A percentile compares a stretch with the other conserved stretches of the same genome.
Evolutionary conservation across 2,888 invertebrate genomes (phyloP).

Genomic region (Agrochola macilenta): DNA sequence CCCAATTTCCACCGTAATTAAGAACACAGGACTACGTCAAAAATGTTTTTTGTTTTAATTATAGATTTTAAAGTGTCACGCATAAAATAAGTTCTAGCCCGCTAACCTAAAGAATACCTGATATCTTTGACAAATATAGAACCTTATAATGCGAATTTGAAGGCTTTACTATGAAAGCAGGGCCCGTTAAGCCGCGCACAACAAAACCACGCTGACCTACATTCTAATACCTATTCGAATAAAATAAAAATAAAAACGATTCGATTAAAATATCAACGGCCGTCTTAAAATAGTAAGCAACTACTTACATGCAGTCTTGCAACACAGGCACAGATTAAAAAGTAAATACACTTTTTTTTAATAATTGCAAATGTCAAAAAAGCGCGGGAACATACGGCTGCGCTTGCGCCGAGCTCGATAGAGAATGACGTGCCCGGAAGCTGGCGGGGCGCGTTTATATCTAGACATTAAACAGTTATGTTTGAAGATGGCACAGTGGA

Average conservation of each 20-base stretch:
- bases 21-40: slow-evolving; percentile 13
- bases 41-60: slow-evolving; percentile 9
- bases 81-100: slow-evolving; percentile 10
- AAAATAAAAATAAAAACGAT: too few relatives aligned
- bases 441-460: slow-evolving; percentile 83
- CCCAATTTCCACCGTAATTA: slow-evolving; percentile 20
- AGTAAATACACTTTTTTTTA: slow-evolving; percentile 62
- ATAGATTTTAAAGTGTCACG: slow-evolving; percentile 21
- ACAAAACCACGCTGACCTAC: slow-evolving; percentile 79
- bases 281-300: slow-evolving; percentile 76
- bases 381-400: slow-evolving; percentile 81
- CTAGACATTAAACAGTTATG: slow-evolving; percentile 88
- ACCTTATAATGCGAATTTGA: slow-evolving; percentile 58
- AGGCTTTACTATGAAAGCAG: slow-evolving; percentile 61
- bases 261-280: slow-evolving; percentile 75
- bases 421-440: slow-evolving; percentile 89
- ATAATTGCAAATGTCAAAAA: slow-evolving; percentile 73
- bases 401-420: slow-evolving; percentile 79
- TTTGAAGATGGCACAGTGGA: slow-evolving; percentile 79
- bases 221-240: too few relatives aligned
- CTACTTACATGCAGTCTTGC: slow-evolving; percentile 77
- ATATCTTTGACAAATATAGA: slow-evolving; percentile 24
- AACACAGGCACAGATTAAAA: slow-evolving; percentile 76
- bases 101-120: slow-evolving; percentile 5
- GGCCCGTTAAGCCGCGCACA: slow-evolving; percentile 71